Evolutionary conservation across 2,888 invertebrate genomes (phyloP).

Genomic region (Troglohyphantes excavatus): DNA sequence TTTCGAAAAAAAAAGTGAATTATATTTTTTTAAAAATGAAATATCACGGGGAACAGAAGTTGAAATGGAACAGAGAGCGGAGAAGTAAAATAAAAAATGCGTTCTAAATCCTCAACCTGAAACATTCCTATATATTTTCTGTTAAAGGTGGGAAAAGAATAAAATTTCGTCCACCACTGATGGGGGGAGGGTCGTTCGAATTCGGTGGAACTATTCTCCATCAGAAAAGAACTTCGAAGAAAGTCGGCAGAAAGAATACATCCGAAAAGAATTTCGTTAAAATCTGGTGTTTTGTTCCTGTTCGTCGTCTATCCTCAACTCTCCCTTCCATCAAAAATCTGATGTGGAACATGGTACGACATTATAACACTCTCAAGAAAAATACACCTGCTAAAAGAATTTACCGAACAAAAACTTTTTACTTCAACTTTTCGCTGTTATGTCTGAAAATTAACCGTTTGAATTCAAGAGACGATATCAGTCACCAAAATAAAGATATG

Average conservation of each 20-base stretch:
- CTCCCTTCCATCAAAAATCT: no score
- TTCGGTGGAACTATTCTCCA: slow-evolving; percentile 53
- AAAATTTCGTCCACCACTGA: slow-evolving; percentile 35
- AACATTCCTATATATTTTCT: slow-evolving; percentile 36
- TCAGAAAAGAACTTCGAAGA: slow-evolving; percentile 46
- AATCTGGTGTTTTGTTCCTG: neutral
- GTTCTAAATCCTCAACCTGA: slow-evolving; percentile 37
- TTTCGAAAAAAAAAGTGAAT: neutral
- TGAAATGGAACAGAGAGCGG: neutral
- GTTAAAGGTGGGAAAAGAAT: slow-evolving; percentile 40
- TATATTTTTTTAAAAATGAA: neutral
- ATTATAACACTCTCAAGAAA: no score
- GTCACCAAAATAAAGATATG: no score
- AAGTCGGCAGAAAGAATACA: slow-evolving; percentile 3
- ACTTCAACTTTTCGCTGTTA: no score
- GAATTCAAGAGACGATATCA: no score
- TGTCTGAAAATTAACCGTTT: no score
- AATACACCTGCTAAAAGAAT: no score
- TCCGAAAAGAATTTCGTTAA: slow-evolving; percentile 20
- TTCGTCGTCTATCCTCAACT: neutral
- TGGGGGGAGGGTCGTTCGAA: slow-evolving; percentile 3
- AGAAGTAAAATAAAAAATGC: slow-evolving; percentile 6
- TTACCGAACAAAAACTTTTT: no score
- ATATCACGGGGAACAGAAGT: neutral
- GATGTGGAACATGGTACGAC: no score